Conservation (phyloP, 2,888 invertebrate species). For the Criorhina ranunculi region DNA sequence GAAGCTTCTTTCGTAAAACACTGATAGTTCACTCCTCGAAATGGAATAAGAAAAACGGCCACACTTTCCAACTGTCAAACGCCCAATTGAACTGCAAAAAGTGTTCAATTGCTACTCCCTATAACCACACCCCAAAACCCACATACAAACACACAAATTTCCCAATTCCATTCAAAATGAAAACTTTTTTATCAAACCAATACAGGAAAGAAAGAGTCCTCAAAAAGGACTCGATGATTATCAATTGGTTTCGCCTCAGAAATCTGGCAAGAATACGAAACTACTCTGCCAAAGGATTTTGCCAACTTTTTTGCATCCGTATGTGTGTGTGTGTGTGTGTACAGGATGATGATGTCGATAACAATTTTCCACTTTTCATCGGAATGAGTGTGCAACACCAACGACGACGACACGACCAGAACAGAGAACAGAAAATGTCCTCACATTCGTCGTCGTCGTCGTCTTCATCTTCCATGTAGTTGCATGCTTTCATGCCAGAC, state of each 20-base stretch:
- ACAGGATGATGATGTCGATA: slow-evolving; percentile 44
- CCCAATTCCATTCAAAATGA: slow-evolving; percentile 38
- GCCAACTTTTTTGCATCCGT: slow-evolving; percentile 32
- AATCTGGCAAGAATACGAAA: slow-evolving; percentile 35
- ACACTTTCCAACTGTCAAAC: slow-evolving; percentile 28
- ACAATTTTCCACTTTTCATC: slow-evolving; percentile 66
- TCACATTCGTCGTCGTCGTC: slow-evolving; percentile 48
- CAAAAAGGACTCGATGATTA: slow-evolving; percentile 40
- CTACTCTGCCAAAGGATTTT: slow-evolving; percentile 34
- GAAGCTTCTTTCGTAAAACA: too few species aligned
- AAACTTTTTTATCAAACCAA: slow-evolving; percentile 8
- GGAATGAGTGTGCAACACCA: slow-evolving; percentile 41
- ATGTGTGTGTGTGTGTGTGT: slow-evolving; percentile 5
- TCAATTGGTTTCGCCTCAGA: slow-evolving; percentile 58
- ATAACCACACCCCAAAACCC: neutral
- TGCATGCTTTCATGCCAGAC: slow-evolving; percentile 44
- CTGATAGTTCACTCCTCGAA: too few species aligned
- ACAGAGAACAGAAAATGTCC: slow-evolving; percentile 53
- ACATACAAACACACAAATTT: neutral
- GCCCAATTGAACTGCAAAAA: slow-evolving; percentile 30
- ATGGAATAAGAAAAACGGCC: too few species aligned
- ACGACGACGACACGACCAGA: slow-evolving; percentile 9
- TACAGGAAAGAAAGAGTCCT: slow-evolving; percentile 3
- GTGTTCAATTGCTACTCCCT: slow-evolving; percentile 1
- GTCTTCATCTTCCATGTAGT: neutral